Evolutionary conservation across 2,888 invertebrate genomes (phyloP).

Genomic region (Lithosia quadra): DNA sequence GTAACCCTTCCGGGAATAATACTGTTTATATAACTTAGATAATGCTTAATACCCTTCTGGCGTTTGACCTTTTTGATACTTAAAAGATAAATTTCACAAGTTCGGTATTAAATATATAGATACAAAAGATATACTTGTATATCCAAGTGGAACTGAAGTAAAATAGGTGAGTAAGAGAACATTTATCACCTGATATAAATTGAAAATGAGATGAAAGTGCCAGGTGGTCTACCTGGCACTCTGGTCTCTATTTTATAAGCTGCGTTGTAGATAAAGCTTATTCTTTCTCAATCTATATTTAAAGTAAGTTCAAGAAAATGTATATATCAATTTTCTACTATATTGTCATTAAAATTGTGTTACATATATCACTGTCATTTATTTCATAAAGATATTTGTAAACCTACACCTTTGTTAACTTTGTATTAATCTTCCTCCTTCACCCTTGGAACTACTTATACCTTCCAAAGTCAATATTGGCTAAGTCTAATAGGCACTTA

Average conservation of each 20-base stretch:
- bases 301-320: neutral
- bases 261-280: neutral
- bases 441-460: neutral
- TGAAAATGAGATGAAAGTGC: constrained; percentile 55
- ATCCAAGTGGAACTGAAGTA: constrained; percentile 38
- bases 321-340: too few species aligned
- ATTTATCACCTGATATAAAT: constrained; percentile 61
- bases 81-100: constrained; percentile 1
- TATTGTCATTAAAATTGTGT: too few species aligned
- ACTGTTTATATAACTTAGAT: neutral
- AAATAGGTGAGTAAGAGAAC: constrained; percentile 55
- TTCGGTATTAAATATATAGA: constrained; percentile 2
- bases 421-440: neutral
- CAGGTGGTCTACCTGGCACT: too few species aligned
- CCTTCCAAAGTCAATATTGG: neutral
- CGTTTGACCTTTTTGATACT: constrained; percentile 7
- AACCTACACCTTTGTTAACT: neutral
- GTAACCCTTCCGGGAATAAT: neutral
- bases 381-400: neutral
- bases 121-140: constrained; percentile 5
- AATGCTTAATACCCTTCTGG: neutral
- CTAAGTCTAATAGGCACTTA: neutral
- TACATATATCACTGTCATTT: neutral
- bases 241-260: neutral
- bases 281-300: neutral